Evolutionary conservation across 2,888 invertebrate species (phyloP).

Genomic region (Germaria angustata): DNA sequence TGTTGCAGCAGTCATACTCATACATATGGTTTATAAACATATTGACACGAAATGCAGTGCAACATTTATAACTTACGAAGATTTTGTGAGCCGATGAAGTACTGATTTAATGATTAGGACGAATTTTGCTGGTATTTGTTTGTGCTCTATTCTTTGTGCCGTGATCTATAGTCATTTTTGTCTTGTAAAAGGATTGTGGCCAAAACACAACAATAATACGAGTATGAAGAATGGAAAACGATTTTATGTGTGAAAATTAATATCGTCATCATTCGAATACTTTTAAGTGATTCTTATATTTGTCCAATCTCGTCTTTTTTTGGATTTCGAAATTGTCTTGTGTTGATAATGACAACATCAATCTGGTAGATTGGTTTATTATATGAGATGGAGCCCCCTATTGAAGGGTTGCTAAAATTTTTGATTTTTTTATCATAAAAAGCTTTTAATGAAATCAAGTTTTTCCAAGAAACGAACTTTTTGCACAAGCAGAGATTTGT

Average conservation of each 20-base stretch:
- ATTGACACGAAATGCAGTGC: conserved; percentile 37
- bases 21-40: not conserved
- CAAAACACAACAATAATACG: conserved; percentile 19
- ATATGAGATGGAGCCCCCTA: not conserved
- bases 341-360: not conserved
- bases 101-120: conserved; percentile 29
- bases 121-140: conserved; percentile 14
- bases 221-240: not conserved
- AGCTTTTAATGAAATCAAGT: too few species aligned
- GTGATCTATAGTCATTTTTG: conserved; percentile 61
- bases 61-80: conserved; percentile 25
- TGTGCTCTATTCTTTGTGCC: conserved; percentile 19
- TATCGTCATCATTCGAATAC: conserved; percentile 4
- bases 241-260: conserved; percentile 19
- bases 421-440: too few species aligned
- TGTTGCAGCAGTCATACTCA: conserved; percentile 1
- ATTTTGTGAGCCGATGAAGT: conserved; percentile 15
- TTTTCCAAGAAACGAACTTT: too few species aligned
- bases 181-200: conserved; percentile 35
- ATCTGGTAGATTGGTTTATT: not conserved
- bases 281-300: conserved; percentile 3
- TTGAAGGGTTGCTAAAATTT: not conserved
- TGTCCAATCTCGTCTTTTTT: not conserved
- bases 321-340: not conserved
- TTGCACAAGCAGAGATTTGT: too few species aligned